Evolutionary conservation across 2,888 invertebrate genomes (phyloP).

Genomic region (Anthrax anthrax): DNA sequence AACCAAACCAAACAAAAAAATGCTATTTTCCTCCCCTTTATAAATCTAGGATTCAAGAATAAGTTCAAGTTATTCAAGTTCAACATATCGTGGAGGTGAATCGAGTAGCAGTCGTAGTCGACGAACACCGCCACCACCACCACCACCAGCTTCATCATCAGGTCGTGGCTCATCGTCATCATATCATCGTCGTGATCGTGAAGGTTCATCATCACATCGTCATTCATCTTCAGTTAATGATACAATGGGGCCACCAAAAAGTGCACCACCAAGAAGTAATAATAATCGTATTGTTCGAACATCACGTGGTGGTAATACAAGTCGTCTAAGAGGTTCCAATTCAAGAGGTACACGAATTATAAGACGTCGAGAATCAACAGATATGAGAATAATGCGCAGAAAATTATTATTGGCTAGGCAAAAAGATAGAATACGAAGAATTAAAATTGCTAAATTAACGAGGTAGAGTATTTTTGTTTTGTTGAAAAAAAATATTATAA

Average conservation of each 20-base stretch:
- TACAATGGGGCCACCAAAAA: conserved; percentile 32
- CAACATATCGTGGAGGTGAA: conserved; percentile 28
- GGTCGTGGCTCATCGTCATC: conserved; percentile 18
- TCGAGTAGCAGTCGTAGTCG: conserved; percentile 22
- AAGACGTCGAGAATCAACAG: conserved; percentile 23
- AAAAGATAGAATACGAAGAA: conserved; percentile 30
- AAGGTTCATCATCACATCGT: conserved; percentile 8
- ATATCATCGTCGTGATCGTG: conserved; percentile 15
- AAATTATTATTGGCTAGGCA: conserved; percentile 30
- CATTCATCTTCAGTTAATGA: conserved; percentile 12
- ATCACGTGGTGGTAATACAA: conserved; percentile 22
- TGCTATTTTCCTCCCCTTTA: conserved; percentile 15
- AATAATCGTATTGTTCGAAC: conserved; percentile 24
- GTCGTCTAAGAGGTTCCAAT: conserved; percentile 21
- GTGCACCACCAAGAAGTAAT: conserved; percentile 22
- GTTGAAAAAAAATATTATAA: no score
- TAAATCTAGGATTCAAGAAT: conserved; percentile 19
- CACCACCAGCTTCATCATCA: conserved; percentile 16
- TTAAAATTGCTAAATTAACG: conserved; percentile 33
- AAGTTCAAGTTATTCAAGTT: conserved; percentile 24
- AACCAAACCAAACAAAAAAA: conserved; percentile 9
- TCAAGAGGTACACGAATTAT: conserved; percentile 19
- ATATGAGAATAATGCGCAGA: conserved; percentile 30
- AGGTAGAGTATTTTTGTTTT: conserved; percentile 24
- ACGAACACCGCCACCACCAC: conserved; percentile 17